Base-by-base conservation (phyloP, 2,888 invertebrate genomes). In the Catocala nupta region DNA sequence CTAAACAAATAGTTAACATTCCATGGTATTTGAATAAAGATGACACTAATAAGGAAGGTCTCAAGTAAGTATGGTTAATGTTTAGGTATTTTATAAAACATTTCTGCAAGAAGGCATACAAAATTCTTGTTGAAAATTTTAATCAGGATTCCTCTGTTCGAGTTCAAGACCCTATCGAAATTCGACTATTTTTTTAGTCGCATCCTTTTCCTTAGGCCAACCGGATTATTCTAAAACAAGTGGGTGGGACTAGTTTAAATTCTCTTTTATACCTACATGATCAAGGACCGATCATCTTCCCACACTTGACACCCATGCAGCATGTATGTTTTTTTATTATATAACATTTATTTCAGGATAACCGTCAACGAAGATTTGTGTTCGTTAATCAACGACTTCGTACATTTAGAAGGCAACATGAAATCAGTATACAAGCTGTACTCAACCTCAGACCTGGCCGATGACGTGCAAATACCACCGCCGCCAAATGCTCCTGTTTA, bases 1-100 rank as follows among this genome's bases (percentile, higher is more conserved):
- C 90, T 1, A 89, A 88, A 62, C 68, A 86, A 59, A 68, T 91
- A 45, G 55, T 82, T 12, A 81, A 89, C 13, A 65, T 75, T 11
- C 87, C 91, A 0, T 94, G 93, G 91, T 92, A 88, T 78, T 81
- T 94, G 47, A 79, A 80, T n/a, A 88, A 81, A 68, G 83, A 84
- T 44, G 83, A 85, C 55, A 47, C 73, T 1, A 81, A 81, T 45
- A 77, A 76, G 13, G 82, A 86, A 58, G 65, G 81, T 55, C 73
- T 91, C 7, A 89, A 90, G 93, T 93, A 81, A 85, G 90, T 81
- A 11, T 45, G 52, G 11, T 44, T 52, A 11, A 13, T 1, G 34
- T 47, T 25, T 25, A 45, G 36, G 9, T 39, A 39, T 39, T 39
- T 8, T 39, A 39, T 39, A 39, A 39, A 39, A 39, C 25, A 25